Conservation (phyloP, 2,113 vertebrate species). For the Syngnathus scovelli region DNA sequence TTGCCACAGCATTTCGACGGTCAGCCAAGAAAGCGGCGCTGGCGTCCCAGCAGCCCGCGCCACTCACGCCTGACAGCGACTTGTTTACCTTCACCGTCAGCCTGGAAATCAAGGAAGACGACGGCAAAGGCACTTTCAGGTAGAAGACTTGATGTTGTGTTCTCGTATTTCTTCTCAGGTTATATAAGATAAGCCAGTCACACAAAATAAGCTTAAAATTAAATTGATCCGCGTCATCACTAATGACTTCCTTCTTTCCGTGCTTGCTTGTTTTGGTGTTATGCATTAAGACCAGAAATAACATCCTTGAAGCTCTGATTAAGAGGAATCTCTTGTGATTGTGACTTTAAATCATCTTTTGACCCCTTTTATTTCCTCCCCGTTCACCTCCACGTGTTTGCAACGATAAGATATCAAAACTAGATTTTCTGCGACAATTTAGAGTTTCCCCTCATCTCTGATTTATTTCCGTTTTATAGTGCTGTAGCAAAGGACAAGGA, state of each 20-base stretch:
- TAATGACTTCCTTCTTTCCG: not conserved
- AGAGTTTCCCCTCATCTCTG: not conserved
- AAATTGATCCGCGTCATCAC: not conserved
- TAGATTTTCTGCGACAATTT: not conserved
- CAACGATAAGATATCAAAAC: not conserved
- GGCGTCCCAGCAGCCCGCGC: slow-evolving; percentile 73
- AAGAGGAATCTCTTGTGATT: not conserved
- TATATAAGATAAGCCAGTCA: not conserved
- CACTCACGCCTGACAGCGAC: slow-evolving; percentile 91
- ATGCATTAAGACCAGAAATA: not conserved
- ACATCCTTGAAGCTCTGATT: not conserved
- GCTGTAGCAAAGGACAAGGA: slow-evolving; percentile 98
- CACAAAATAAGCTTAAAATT: not conserved
- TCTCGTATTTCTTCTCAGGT: too few species aligned
- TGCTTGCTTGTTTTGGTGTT: not conserved
- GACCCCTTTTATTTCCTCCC: too few species aligned
- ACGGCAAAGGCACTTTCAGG: slow-evolving; percentile 98
- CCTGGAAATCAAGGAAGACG: slow-evolving; percentile 96
- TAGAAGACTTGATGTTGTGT: slow-evolving; percentile 34
- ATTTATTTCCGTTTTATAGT: slow-evolving; percentile 57
- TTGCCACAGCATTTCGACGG: slow-evolving; percentile 94
- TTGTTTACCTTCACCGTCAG: slow-evolving; percentile 96
- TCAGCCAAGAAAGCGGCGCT: slow-evolving; percentile 85
- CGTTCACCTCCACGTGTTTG: too few species aligned
- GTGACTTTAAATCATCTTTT: not conserved